Base-by-base conservation (phyloP, 2,888 invertebrate genomes). In the Lamellibrachia satsuma region DNA sequence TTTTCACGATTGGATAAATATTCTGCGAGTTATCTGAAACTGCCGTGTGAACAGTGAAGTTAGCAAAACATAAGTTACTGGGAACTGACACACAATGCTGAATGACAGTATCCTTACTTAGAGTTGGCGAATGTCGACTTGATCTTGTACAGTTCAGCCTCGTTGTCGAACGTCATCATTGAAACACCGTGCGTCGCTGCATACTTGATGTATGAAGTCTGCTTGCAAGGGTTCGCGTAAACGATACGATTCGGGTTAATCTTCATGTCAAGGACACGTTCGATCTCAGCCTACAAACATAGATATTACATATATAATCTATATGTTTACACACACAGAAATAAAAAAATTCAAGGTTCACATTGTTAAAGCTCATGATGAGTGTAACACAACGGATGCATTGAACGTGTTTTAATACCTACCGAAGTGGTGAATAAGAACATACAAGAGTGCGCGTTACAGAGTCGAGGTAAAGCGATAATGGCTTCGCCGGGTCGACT, bases 161-260 rank as follows among this genome's bases (percentile, higher is more conserved):
- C 98, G 95, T 98, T 99, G 97, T 99, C 99, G 96, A 99, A 99
- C 52, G 99, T 99, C 98, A 99, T 98, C 93, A 97, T 97, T 95
- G 97, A 97, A 57, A 99, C 98, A 39, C 98, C 97, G 57, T 97
- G 97, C 92, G 97, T 97, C 51, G 97, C 97, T 92, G 99, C 98
- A 97, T 98, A 98, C 92, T 98, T 97, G 96, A 99, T 98, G 97
- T 99, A 99, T 91, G 98, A 98, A 92, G 98, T 97, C 95, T 98
- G 98, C 97, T 99, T 99, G 95, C 99, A 98, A 0, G 99, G 99
- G 97, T 99, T 99, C 94, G 99, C 99, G 97, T 98, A 99, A 95
- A 99, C 98, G 94, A 99, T 99, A 95, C 98, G 98, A 95, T 97
- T 97, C 0, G 98, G 97, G 90, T 97, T 97, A 6, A 98, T 98